A percentile compares a stretch with the other conserved stretches of the same genome.
Conservation (phyloP, 1,140 invertebrate genomes). For the Phortica variegata region DNA sequence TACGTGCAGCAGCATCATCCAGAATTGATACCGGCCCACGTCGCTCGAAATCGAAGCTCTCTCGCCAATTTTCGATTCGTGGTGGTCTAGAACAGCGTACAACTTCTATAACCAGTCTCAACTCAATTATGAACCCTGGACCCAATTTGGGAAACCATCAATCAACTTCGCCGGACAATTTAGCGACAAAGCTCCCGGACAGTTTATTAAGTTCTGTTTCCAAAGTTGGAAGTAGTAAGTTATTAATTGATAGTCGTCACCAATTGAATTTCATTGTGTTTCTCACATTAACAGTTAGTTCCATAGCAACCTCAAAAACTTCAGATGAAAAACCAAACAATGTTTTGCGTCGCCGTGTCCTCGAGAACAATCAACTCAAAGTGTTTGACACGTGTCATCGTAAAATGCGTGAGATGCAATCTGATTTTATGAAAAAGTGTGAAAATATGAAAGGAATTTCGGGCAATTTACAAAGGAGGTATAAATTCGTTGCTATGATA, state of each 20-base stretch:
- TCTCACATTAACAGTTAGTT: not conserved
- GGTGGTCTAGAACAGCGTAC: too few species aligned
- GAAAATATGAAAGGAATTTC: not conserved
- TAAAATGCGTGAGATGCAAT: constrained; percentile 23
- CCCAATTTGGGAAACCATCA: too few species aligned
- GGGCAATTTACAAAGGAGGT: not conserved
- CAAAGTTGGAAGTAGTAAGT: not conserved
- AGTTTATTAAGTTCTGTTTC: not conserved
- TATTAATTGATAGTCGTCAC: not conserved
- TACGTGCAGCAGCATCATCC: not conserved
- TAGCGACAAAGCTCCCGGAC: too few species aligned
- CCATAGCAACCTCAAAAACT: not conserved
- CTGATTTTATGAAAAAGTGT: constrained; percentile 22
- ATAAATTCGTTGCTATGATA: constrained; percentile 27
- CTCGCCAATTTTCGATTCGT: too few species aligned
- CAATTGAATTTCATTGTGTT: not conserved
- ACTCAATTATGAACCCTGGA: too few species aligned
- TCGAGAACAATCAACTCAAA: constrained; percentile 2
- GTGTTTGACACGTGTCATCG: constrained; percentile 9
- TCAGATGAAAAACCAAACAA: not conserved
- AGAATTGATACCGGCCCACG: too few species aligned
- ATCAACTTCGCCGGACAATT: too few species aligned
- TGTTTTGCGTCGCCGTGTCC: not conserved
- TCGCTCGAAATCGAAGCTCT: too few species aligned
- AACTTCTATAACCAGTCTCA: too few species aligned